Evolutionary conservation across 1,140 invertebrate genomes (phyloP).

Genomic region (Pectinophora gossypiella): DNA sequence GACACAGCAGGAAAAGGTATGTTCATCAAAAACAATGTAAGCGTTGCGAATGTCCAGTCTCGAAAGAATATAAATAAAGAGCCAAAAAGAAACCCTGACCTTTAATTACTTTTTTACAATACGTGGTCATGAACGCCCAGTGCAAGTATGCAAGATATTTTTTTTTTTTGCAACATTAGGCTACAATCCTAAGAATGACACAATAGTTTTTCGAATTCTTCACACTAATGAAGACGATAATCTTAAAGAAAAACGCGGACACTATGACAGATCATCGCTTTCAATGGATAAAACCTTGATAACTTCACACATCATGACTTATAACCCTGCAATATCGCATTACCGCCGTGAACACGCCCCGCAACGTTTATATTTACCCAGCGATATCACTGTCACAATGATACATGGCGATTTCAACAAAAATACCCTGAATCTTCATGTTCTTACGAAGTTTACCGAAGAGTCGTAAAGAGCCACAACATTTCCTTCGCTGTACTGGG

Average conservation of each 20-base stretch:
- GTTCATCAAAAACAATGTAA: no score
- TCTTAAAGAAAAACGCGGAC: not conserved
- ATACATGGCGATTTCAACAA: slow-evolving; percentile 3
- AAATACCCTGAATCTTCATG: slow-evolving; percentile 23
- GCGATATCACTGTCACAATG: not conserved
- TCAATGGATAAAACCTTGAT: slow-evolving; percentile 8
- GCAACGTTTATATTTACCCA: slow-evolving; percentile 32
- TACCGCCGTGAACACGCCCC: slow-evolving; percentile 40
- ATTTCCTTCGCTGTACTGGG: slow-evolving; percentile 33
- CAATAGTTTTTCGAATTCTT: not conserved
- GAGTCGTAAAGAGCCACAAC: slow-evolving; percentile 10
- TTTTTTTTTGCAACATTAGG: slow-evolving; percentile 10
- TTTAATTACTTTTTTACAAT: no score
- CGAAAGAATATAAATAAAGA: no score
- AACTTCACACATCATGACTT: slow-evolving; percentile 28
- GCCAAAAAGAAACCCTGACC: no score
- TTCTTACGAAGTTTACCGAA: slow-evolving; percentile 12
- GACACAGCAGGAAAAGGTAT: no score
- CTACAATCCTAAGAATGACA: slow-evolving; percentile 3
- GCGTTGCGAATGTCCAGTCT: no score
- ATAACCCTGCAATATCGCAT: slow-evolving; percentile 32
- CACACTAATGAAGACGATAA: not conserved
- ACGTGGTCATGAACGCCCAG: no score
- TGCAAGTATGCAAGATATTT: slow-evolving; percentile 10
- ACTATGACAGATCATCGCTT: no score